A percentile compares a stretch with the other conserved stretches of the same genome.
phyloP scores from a whole-genome alignment of 2,113 vertebrate species.

The Acanthochromis polyacanthus region DNA sequence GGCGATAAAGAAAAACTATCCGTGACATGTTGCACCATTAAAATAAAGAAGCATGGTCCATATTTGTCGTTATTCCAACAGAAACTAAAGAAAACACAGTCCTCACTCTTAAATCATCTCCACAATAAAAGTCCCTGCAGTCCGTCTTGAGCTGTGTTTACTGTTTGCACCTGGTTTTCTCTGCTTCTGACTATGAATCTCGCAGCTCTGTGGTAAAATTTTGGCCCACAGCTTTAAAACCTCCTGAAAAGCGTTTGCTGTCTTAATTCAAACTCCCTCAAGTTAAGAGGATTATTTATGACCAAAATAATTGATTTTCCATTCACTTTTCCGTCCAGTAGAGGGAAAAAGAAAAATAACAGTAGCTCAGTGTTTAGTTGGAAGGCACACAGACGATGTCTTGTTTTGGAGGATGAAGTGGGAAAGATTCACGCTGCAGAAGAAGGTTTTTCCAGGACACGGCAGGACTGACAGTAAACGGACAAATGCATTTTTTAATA shows the following conservation, averaged over 20 bases:
- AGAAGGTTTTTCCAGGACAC: too few species aligned
- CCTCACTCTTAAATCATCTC: conserved; percentile 29
- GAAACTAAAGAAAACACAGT: conserved; percentile 21
- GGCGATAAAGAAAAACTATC: too few species aligned
- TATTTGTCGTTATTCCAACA: conserved; percentile 49
- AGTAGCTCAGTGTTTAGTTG: too few species aligned
- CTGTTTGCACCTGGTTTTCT: too few species aligned
- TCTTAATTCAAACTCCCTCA: not conserved
- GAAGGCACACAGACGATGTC: too few species aligned
- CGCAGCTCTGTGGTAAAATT: conserved; percentile 13
- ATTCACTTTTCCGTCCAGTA: conserved; percentile 14
- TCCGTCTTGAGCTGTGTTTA: not conserved
- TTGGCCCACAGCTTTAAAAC: conserved; percentile 31
- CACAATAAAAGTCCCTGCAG: not conserved
- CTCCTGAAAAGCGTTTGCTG: not conserved
- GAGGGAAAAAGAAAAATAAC: too few species aligned
- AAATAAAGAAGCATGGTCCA: not conserved
- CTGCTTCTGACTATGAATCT: not conserved
- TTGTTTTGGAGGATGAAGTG: too few species aligned
- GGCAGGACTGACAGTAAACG: too few species aligned
- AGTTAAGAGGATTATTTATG: conserved; percentile 53
- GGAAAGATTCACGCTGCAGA: too few species aligned
- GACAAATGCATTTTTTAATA: too few species aligned
- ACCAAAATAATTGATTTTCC: conserved; percentile 48
- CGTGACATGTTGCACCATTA: not conserved